Evolutionary conservation across 2,888 invertebrate genomes (phyloP).

Genomic region (Helleia helle): DNA sequence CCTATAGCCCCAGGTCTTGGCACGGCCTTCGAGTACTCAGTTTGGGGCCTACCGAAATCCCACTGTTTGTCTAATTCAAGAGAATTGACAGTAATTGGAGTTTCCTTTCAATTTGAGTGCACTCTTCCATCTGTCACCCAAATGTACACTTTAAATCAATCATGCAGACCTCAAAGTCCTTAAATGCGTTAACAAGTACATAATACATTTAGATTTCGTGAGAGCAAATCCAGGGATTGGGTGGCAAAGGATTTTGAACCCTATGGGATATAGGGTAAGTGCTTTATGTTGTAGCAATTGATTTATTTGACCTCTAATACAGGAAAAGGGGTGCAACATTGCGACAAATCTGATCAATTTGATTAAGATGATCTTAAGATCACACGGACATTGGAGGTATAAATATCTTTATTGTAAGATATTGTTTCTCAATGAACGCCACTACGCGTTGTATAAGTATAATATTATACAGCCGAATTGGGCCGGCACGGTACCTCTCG

Average conservation of each 20-base stretch:
- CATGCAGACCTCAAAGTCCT: slow-evolving; percentile 13
- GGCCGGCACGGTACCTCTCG: too few species aligned
- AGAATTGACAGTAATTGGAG: slow-evolving; percentile 55
- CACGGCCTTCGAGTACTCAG: slow-evolving; percentile 19
- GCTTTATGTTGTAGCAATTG: slow-evolving; percentile 10
- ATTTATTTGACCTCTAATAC: slow-evolving; percentile 33
- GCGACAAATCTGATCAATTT: slow-evolving; percentile 33
- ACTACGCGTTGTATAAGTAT: too few species aligned
- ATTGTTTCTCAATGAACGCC: too few species aligned
- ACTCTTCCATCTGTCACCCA: slow-evolving; percentile 25
- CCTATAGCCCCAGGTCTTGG: not conserved
- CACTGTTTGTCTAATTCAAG: slow-evolving; percentile 42
- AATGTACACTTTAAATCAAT: slow-evolving; percentile 1
- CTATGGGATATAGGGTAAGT: slow-evolving; percentile 1
- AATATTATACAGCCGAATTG: too few species aligned
- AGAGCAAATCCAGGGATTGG: slow-evolving; percentile 6
- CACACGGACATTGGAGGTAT: not conserved
- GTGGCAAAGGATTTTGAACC: slow-evolving; percentile 16
- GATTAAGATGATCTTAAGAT: slow-evolving; percentile 31
- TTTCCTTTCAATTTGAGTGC: slow-evolving; percentile 45
- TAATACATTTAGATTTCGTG: slow-evolving; percentile 18
- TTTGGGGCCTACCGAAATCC: slow-evolving; percentile 41
- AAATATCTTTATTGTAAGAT: too few species aligned
- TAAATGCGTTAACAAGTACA: not conserved
- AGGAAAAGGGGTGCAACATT: slow-evolving; percentile 39